Evolutionary conservation across 2,888 invertebrate species (phyloP).

Genomic region (Heliconius charithonia): DNA sequence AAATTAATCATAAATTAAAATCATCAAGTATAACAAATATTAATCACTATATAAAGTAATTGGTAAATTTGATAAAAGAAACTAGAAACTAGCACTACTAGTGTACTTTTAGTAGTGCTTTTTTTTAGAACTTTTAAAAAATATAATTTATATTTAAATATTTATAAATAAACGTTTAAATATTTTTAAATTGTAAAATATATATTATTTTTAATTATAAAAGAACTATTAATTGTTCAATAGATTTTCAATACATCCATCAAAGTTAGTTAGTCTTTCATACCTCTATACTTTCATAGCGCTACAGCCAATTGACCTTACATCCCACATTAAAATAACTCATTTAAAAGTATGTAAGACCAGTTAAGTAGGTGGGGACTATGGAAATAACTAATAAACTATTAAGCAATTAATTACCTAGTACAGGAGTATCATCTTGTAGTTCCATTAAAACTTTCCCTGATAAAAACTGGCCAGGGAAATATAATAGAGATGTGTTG

Average conservation of each 20-base stretch:
- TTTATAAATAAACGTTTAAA: background rate
- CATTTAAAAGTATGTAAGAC: conserved; percentile 18
- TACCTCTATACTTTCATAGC: no score
- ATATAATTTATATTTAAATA: background rate
- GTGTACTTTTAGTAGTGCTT: background rate
- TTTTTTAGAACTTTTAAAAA: background rate
- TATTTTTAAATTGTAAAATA: background rate
- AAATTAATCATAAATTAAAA: background rate
- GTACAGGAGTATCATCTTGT: conserved; percentile 96
- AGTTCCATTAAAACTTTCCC: conserved; percentile 96
- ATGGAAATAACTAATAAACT: background rate
- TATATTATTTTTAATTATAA: background rate
- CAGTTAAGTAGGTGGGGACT: conserved; percentile 18
- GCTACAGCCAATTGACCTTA: conserved; percentile 43
- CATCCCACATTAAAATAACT: conserved; percentile 41
- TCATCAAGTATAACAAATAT: no score
- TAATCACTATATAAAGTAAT: no score
- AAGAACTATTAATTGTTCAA: background rate
- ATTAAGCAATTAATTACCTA: conserved; percentile 82
- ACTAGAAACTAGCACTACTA: background rate
- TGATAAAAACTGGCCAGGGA: conserved; percentile 96
- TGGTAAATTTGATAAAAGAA: background rate
- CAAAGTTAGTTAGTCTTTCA: conserved; percentile 17
- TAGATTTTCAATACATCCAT: background rate
- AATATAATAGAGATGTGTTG: conserved; percentile 95